Base-by-base conservation (phyloP, 2,797 vertebrate species). In the Pseudopleuronectes americanus region DNA sequence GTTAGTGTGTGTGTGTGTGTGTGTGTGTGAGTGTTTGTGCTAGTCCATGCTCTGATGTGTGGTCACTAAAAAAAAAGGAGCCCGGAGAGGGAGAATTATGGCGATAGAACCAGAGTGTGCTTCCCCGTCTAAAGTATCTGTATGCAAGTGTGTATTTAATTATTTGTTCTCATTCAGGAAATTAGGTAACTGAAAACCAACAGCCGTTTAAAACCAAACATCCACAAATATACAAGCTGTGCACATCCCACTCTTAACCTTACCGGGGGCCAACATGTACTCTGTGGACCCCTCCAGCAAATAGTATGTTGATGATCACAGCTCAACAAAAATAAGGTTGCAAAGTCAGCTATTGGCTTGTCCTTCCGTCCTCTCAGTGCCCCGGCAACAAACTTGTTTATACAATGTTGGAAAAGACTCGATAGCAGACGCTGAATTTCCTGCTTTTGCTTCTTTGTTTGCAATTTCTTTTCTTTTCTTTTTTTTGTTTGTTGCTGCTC, bases 181-280 rank as follows among this genome's bases (percentile, higher is more conserved):
- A 94, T 94, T 83, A 88, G 89, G 89, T 91, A 94, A 93, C 88
- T 91, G 83, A 86, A 94, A 91, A 93, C 90, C 87, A 60, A 86
- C 73, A 70, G 83, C 68, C 76, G 87, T 92, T 90, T 92, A 89
- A 84, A 91, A 87, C 88, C 87, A 91, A 92, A 92, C 86, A 91
- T 93, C 84, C 76, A 90, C 85, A 94, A 93, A 95, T 92, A 92
- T 88, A 93, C 92, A 91, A 85, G 91, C 88, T 75, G 84, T 78
- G 84, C 81, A 90, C 88, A 90, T 90, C 86, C 77, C 87, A 86
- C 84, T 71, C 83, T 89, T 85, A 84, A 90, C 85, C 90, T 88
- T 68, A 73, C 71, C 64, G 79, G 71, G n/a, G n/a, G 85, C 83
- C 85, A 81, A 81, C 69, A 66, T 86, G 85, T 73, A 84, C 81